phyloP scores from a whole-genome alignment of 2,888 invertebrate genomes.

The Pachydiplax longipennis region DNA sequence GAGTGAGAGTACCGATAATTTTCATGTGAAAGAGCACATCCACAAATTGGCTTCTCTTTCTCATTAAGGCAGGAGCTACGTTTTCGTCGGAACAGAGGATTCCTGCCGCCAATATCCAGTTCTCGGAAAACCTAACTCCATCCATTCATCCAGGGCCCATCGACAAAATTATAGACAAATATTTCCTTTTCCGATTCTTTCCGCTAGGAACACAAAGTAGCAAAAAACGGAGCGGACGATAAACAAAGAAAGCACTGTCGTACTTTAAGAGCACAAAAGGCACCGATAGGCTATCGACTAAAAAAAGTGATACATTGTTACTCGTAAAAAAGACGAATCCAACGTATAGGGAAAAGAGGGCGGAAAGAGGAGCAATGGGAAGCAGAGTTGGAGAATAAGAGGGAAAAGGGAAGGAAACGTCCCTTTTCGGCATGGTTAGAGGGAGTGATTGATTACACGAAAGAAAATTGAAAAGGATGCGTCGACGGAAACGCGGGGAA shows the following conservation, averaged over 20 bases:
- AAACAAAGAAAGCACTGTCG: background rate
- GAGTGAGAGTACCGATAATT: no score
- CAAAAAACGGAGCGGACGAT: background rate
- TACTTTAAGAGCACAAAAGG: background rate
- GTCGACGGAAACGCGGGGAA: constrained; percentile 33
- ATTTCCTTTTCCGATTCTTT: background rate
- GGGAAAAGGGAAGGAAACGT: background rate
- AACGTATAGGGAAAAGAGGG: background rate
- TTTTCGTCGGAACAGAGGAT: no score
- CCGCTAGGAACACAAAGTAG: background rate
- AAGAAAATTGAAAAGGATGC: constrained; percentile 44
- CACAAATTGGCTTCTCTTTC: no score
- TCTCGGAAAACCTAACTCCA: no score
- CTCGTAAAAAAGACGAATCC: background rate
- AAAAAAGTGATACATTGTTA: background rate
- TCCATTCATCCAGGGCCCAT: no score
- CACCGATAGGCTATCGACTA: background rate
- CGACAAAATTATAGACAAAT: background rate
- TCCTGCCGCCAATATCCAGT: no score
- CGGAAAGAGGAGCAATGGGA: background rate
- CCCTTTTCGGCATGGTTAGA: constrained; percentile 37
- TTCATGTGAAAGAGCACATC: no score
- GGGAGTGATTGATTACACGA: constrained; percentile 42
- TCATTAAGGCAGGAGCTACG: no score
- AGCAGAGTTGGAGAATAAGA: background rate